Conservation (phyloP, 1,140 invertebrate species). For the Scaptomyza montana region DNA sequence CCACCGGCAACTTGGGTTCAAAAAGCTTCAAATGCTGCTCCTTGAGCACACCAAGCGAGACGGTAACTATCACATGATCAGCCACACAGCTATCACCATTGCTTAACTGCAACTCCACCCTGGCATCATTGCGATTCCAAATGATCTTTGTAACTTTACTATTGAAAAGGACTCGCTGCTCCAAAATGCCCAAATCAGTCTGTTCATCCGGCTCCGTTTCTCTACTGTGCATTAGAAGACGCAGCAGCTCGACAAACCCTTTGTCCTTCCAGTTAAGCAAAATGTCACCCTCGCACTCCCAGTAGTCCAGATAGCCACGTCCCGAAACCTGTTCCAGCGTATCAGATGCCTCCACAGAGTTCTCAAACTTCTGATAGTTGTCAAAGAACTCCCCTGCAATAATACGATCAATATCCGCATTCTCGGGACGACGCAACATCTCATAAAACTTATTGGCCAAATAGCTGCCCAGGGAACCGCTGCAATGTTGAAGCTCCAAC, state of each 20-base stretch:
- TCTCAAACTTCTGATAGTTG: conserved; percentile 86
- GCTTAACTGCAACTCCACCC: conserved; percentile 85
- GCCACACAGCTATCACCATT: conserved; percentile 86
- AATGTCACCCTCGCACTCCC: conserved; percentile 86
- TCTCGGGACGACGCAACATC: conserved; percentile 67
- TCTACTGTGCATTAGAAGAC: conserved; percentile 86
- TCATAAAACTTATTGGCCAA: conserved; percentile 79
- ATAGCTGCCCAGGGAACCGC: conserved; percentile 84
- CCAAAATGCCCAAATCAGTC: conserved; percentile 62
- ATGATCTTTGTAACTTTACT: conserved; percentile 84
- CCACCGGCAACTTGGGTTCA: conserved; percentile 85
- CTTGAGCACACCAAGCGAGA: conserved; percentile 89
- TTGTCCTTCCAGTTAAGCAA: conserved; percentile 87
- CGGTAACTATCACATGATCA: conserved; percentile 88
- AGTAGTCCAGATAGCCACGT: conserved; percentile 85
- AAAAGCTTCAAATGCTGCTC: conserved; percentile 86
- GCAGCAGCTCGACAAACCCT: conserved; percentile 86
- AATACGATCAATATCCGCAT: conserved; percentile 71
- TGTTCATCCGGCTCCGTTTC: conserved; percentile 64
- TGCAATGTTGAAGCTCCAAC: conserved; percentile 72
- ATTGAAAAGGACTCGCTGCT: conserved; percentile 84
- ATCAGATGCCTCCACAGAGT: conserved; percentile 86
- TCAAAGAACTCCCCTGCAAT: conserved; percentile 84
- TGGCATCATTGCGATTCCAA: conserved; percentile 83
- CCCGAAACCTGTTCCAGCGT: conserved; percentile 87